Base-by-base conservation (phyloP, 2,888 invertebrate species). In the Agrochola lota region DNA sequence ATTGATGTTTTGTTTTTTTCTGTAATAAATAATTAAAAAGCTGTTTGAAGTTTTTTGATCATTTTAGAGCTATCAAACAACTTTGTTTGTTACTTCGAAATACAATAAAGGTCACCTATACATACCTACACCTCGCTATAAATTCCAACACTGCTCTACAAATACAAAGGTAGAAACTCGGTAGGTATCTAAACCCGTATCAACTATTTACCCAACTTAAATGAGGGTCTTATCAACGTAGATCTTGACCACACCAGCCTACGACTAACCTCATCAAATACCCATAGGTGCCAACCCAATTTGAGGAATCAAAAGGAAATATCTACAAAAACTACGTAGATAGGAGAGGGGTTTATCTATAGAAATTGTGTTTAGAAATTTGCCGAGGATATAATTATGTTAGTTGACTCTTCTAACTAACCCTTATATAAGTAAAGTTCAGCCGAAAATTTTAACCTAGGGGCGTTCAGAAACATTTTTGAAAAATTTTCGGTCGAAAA, bases 211-310 rank as follows among this genome's bases (percentile, higher is more conserved):
- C 85, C 85, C 78, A 87, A 89, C 76, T 87, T 85, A 85, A 88
- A 88, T 89, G 81, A 85, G 75, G 88, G 89, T 85, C 86, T 86
- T 88, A 88, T 88, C 88, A 86, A 71, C 82, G 76, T 81, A 74
- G 84, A 89, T 88, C 88, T 88, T 87, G 85, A 86, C 89, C 87
- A 85, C 83, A 86, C 81, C 83, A 80, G 82, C 86, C 86, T 78
- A 78, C 72, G 82, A 83, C 77, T 70, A 86, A 81, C 80, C 88
- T 85, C 81, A 86, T 85, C 75, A 88, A 89, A 85, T 78, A 84
- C 87, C 82, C 80, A 85, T 78, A 84, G 86, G 85, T 85, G 69
- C 64, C 78, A 84, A 83, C 79, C 79, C 80, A 82, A 85, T 87
- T 88, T 82, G 78, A 75, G 81, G 68, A 87, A 85, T 85, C 85